A percentile compares a stretch with the other conserved stretches of the same genome.
phyloP scores from a whole-genome alignment of 2,888 invertebrate species.

The Drosophila anceps region DNA sequence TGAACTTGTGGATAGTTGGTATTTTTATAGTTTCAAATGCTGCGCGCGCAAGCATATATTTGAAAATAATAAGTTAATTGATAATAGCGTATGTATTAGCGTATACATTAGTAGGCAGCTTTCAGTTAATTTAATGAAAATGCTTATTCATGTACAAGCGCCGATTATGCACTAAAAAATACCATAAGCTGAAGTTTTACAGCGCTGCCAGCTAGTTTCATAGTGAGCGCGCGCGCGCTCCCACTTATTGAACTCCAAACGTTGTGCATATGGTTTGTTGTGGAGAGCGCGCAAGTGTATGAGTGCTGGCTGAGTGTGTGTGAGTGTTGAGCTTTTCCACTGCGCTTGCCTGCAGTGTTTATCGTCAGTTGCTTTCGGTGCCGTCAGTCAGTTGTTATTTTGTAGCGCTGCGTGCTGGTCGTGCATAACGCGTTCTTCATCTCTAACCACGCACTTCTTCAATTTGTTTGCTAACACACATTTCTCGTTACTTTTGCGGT shows the following conservation, averaged over 20 bases:
- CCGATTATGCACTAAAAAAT: slow-evolving; percentile 5
- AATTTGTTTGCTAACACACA: slow-evolving; percentile 28
- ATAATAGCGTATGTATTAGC: background rate
- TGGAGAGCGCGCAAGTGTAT: slow-evolving; percentile 15
- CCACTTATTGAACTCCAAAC: slow-evolving; percentile 7
- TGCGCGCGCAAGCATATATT: background rate
- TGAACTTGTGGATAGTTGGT: background rate
- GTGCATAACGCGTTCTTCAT: slow-evolving; percentile 48
- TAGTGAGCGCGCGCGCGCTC: slow-evolving; percentile 36
- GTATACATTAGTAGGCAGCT: too few relatives aligned
- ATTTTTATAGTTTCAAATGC: too few relatives aligned
- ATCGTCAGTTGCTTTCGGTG: slow-evolving; percentile 50
- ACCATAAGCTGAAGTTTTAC: background rate
- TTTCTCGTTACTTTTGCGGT: slow-evolving; percentile 42
- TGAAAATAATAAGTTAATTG: background rate
- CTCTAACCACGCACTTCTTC: slow-evolving; percentile 29
- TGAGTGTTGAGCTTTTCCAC: slow-evolving; percentile 50
- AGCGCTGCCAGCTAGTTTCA: slow-evolving; percentile 23
- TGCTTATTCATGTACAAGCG: background rate
- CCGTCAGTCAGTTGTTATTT: slow-evolving; percentile 56
- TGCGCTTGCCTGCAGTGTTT: slow-evolving; percentile 63
- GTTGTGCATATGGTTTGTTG: slow-evolving; percentile 4
- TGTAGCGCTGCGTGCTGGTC: slow-evolving; percentile 68
- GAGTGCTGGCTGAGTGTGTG: background rate
- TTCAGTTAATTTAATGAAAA: background rate